These are phyloP conservation scores for Ariolimax columbianus DNA, from an alignment of 2,888 invertebrate genomes.

Conservation along the genomic window DNA sequence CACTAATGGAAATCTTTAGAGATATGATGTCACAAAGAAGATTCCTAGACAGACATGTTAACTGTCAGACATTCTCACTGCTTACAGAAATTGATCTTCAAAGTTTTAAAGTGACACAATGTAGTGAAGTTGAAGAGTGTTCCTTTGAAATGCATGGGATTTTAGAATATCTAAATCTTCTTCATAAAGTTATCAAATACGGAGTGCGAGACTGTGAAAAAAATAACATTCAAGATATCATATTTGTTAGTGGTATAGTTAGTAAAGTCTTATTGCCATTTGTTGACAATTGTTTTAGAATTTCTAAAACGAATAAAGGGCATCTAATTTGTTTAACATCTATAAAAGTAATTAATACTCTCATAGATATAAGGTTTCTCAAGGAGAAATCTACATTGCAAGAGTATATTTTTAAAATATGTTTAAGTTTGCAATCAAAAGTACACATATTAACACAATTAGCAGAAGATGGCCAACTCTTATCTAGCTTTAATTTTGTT, in stretches of 20 bases:
- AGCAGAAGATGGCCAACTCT: not conserved
- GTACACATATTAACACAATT: not conserved
- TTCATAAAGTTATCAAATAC: constrained; percentile 25
- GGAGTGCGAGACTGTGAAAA: not conserved
- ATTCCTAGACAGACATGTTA: constrained; percentile 1
- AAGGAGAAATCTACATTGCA: not conserved
- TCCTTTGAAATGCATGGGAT: not conserved
- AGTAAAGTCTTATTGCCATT: not conserved
- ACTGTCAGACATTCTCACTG: not conserved
- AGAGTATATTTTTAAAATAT: not conserved
- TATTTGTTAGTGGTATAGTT: not conserved
- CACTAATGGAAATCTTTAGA: constrained; percentile 15
- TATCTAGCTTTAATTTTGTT: constrained; percentile 25
- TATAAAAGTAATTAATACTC: not conserved
- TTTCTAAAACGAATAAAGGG: not conserved
- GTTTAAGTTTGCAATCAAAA: not conserved
- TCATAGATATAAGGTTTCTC: constrained; percentile 21
- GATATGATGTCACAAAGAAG: constrained; percentile 27
- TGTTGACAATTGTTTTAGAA: not conserved
- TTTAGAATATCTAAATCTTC: constrained; percentile 23
- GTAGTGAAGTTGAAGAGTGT: not conserved
- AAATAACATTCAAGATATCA: not conserved
- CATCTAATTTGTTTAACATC: constrained; percentile 28
- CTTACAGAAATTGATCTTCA: constrained; percentile 5
- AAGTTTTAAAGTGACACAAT: not conserved